Conservation (phyloP, 2,113 vertebrate species). For the Carollia perspicillata region DNA sequence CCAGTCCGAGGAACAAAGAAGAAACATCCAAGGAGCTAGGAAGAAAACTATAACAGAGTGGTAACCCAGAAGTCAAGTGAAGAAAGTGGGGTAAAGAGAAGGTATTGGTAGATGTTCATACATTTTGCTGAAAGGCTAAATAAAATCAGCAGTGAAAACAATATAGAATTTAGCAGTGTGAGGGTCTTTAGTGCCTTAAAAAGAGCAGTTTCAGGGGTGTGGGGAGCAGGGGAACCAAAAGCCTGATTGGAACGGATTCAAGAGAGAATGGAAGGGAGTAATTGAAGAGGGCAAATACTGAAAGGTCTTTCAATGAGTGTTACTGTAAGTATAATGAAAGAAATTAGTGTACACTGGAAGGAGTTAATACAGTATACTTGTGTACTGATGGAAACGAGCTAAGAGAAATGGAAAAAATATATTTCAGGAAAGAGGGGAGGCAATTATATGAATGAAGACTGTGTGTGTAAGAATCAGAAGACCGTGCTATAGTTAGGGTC, state of each 20-base stretch:
- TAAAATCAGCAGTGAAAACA: neutral
- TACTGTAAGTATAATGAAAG: conserved; percentile 33
- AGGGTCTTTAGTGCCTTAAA: neutral
- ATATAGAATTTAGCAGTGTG: neutral
- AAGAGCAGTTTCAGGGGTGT: neutral
- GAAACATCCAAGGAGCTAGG: neutral
- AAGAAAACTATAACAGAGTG: neutral
- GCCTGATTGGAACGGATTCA: neutral
- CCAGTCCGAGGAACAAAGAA: neutral
- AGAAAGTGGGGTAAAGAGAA: neutral
- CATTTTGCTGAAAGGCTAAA: neutral
- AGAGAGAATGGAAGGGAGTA: conserved; percentile 22
- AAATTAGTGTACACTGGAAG: neutral
- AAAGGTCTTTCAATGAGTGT: neutral
- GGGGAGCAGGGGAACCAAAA: neutral
- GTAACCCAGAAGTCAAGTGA: neutral
- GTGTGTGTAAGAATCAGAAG: neutral
- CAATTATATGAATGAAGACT: neutral
- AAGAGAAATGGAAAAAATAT: neutral
- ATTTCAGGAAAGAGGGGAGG: neutral
- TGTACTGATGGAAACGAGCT: neutral
- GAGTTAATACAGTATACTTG: neutral
- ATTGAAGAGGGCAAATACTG: neutral
- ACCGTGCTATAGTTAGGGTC: neutral
- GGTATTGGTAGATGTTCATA: neutral